Percentiles rank a stretch among this genome's conserved stretches.
Evolutionary conservation across 1,140 invertebrate species (phyloP).

Genomic region (Drosophila burlai): DNA sequence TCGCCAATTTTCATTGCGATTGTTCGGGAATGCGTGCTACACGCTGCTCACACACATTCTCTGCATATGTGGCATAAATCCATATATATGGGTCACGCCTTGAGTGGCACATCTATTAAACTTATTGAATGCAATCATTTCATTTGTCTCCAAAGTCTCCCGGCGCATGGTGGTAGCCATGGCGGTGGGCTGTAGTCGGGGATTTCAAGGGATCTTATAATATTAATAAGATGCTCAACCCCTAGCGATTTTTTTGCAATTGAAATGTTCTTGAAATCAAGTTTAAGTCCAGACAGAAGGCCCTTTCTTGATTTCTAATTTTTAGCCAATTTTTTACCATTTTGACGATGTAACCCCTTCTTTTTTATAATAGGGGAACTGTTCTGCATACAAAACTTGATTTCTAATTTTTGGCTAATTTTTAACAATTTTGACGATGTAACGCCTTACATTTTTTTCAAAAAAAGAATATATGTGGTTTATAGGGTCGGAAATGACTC

Average conservation of each 20-base stretch:
- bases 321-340: too few relatives aligned
- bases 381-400: too few relatives aligned
- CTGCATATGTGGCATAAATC: background rate
- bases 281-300: background rate
- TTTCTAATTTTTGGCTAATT: too few relatives aligned
- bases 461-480: too few relatives aligned
- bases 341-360: too few relatives aligned
- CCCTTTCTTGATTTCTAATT: background rate
- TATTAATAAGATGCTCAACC: background rate
- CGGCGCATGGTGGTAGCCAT: background rate
- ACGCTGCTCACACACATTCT: background rate
- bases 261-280: too few relatives aligned
- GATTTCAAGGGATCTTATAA: background rate
- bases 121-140: conserved; percentile 67
- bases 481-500: too few relatives aligned
- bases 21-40: conserved; percentile 44
- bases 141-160: conserved; percentile 43
- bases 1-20: conserved; percentile 71
- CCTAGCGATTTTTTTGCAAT: background rate
- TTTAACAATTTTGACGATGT: too few relatives aligned
- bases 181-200: background rate
- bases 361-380: too few relatives aligned
- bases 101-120: conserved; percentile 67
- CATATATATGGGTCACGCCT: conserved; percentile 70
- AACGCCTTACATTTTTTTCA: too few relatives aligned